phyloP scores from a whole-genome alignment of 2,113 vertebrate genomes.

The Columba janthina region DNA sequence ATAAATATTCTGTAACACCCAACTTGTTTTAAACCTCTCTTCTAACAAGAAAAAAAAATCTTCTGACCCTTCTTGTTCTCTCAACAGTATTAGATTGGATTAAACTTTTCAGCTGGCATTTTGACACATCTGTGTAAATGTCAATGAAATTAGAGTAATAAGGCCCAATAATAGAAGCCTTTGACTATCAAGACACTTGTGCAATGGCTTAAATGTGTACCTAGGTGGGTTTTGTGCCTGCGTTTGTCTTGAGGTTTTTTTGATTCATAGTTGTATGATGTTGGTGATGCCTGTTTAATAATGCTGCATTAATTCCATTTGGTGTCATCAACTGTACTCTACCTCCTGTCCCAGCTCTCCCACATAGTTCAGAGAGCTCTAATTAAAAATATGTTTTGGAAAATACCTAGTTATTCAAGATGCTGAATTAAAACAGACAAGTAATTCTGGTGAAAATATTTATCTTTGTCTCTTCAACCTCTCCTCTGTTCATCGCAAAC shows the following conservation, averaged over 20 bases:
- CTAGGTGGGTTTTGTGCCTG: neutral
- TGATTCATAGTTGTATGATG: neutral
- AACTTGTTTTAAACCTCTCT: neutral
- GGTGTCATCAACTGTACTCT: neutral
- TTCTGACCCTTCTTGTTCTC: neutral
- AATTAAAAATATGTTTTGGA: neutral
- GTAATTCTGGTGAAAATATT: neutral
- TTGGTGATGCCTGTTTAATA: neutral
- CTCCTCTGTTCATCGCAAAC: neutral
- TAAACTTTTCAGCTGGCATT: slow-evolving; percentile 12
- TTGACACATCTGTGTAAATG: neutral
- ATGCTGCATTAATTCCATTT: neutral
- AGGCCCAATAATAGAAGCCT: neutral
- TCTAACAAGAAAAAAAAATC: neutral
- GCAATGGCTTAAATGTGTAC: neutral
- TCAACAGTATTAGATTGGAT: neutral
- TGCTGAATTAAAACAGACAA: neutral
- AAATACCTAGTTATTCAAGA: neutral
- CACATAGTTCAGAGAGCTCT: neutral
- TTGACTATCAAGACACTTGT: neutral
- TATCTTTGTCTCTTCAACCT: neutral
- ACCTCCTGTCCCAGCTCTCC: neutral
- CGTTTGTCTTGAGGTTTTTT: neutral
- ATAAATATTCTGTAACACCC: neutral
- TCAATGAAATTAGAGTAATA: neutral